Evolutionary conservation across 2,113 vertebrate species (phyloP), one percentile per base, ranked within the genome.

Genomic region (Channa argus): DNA sequence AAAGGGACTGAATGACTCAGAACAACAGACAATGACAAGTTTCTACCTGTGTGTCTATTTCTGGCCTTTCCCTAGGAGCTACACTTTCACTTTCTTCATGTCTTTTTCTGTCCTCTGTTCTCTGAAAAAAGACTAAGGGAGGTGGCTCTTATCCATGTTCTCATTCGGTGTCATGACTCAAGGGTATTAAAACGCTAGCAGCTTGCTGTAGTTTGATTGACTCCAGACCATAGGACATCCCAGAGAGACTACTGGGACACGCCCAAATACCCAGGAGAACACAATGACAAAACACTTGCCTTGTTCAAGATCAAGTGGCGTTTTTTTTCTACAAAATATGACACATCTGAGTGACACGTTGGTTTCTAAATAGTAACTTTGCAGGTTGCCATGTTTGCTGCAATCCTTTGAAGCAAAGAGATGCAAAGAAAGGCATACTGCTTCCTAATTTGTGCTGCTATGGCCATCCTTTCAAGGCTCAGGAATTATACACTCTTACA

Each of bases 151-250:
- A 79, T 84, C 79, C 60, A 44, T 71, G 53, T 70, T 80, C 65
- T 75, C 80, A 79, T 85, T 88, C 63, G 61, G 69, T 83, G 73
- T 74, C 62, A 63, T 79, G 75, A 85, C 83, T 92, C 83, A 83
- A 77, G 82, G 84, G 79, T 73, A 75, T 72, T 67, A 70, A 83
- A 63, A 68, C 83, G 79, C 68, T 34, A 7, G 47, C 68, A 75
- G 67, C 61, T 80, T 51, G 80, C 64, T 67, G 68, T 63, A 61
- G 72, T 71, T 84, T 88, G 81, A 85, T 77, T 79, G 71, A 86
- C 83, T 73, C 36, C 45, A 73, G 82, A 80, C 43, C 24, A 44
- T 44, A 47, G 72, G 59, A 85, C 49, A 74, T n/a, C 63, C 24
- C 14, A 62, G 59, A 63, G 70, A 80, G 59, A 77, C 45, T 64